Base-by-base conservation (phyloP, 2,888 invertebrate species). In the Barypeithes pellucidus region DNA sequence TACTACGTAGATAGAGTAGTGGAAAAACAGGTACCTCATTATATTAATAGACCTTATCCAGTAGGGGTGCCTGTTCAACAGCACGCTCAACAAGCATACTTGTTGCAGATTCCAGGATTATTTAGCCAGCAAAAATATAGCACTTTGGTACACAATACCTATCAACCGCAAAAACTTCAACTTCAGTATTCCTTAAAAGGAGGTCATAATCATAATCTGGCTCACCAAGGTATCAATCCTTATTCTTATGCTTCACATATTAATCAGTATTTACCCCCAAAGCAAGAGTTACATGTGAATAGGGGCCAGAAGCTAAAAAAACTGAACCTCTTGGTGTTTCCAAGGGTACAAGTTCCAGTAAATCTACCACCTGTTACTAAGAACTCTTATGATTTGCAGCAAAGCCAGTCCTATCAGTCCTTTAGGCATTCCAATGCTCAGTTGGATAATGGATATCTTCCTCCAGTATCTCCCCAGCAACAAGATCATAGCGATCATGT, bases 1-100 rank as follows among this genome's bases (percentile, higher is more conserved):
- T 68, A 73, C 43, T 72, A 76, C 12, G 77, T 88, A 86, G 76
- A 85, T 85, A 3, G 86, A 86, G 77, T 79, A 14, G 79, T 84
- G 7, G 80, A 82, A 69, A 80, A 79, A 20, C 80, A 79, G 3
- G 77, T 78, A 16, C 78, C 78, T 43, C 67, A 74, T 41, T 70
- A 77, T 14, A 73, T 68, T 36, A 67, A 72, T 8, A 75, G 76
- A 57, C 73, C 57, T 11, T 62, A 75, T 22, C 29, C 36, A 22
- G 20, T 41, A 24, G 20, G 41, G 14, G 41, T 41, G 5, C 43
- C 67, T 16, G n/a, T 47, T 29, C 66, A 29, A 29, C 33, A 57
- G 33, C 33, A 29, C 11, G 16, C 8, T 29, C 47, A 66, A 24
- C 72, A 72, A 57, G 67, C 71, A 14, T 72, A 60, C 43, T 41